Evolutionary conservation across 2,797 vertebrate species (phyloP).

Genomic region (Muscicapa comitata): DNA sequence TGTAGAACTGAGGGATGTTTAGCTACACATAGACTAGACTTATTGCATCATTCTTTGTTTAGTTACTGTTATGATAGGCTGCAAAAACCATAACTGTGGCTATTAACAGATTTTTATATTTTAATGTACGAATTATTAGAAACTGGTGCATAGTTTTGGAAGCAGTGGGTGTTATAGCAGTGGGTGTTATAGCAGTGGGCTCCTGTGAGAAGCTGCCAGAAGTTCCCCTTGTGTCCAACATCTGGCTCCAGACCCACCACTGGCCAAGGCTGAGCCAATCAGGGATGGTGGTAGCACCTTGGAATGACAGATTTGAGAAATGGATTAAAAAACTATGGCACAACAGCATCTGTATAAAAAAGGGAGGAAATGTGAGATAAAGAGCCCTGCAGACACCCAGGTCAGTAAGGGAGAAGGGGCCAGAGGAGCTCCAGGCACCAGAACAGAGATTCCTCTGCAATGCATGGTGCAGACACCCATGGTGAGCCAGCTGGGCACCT

Average conservation of each 20-base stretch:
- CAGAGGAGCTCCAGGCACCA: fast-evolving
- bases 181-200: not conserved
- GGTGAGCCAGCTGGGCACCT: not conserved
- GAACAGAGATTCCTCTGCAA: not conserved
- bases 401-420: not conserved
- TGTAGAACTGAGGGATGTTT: not conserved
- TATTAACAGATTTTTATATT: not conserved
- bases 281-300: fast-evolving
- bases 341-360: not conserved
- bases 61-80: not conserved
- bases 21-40: not conserved
- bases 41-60: not conserved
- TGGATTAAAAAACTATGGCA: fast-evolving
- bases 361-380: not conserved
- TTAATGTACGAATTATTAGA: not conserved
- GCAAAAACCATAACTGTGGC: fast-evolving
- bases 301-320: not conserved
- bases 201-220: not conserved
- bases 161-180: no score
- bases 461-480: fast-evolving
- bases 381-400: not conserved
- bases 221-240: fast-evolving
- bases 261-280: fast-evolving
- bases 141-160: not conserved
- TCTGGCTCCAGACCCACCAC: fast-evolving